Evolutionary conservation across 2,113 vertebrate species (phyloP).

Genomic region (western clawed frog (Xenopus tropicalis)): DNA sequence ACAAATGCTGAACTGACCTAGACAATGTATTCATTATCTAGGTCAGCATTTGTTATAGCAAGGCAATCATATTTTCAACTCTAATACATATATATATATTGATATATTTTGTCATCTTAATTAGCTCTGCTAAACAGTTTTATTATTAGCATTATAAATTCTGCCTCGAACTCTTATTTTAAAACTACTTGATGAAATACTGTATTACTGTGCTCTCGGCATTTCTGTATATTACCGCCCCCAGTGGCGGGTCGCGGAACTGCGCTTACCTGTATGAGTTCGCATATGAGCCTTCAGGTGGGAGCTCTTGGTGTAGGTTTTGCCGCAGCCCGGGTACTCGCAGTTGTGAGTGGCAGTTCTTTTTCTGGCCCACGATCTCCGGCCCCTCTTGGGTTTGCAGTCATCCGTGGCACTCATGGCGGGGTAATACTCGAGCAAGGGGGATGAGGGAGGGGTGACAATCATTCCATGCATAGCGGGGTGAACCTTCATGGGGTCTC

Average conservation of each 20-base stretch:
- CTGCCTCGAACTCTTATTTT: too few species aligned
- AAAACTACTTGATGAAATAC: too few species aligned
- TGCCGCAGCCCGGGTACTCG: constrained; percentile 85
- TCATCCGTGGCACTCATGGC: constrained; percentile 63
- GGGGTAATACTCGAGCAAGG: constrained; percentile 76
- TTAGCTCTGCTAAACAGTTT: too few species aligned
- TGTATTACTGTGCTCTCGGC: too few species aligned
- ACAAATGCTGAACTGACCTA: too few species aligned
- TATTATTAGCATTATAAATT: too few species aligned
- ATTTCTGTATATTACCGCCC: too few species aligned
- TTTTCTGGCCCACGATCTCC: constrained; percentile 82
- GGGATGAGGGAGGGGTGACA: constrained; percentile 84
- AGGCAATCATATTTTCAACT: too few species aligned
- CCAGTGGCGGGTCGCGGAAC: background rate
- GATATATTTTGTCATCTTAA: too few species aligned
- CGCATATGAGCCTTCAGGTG: constrained; percentile 90
- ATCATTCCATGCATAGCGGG: constrained; percentile 67
- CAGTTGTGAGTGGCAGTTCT: constrained; percentile 87
- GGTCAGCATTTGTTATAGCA: too few species aligned
- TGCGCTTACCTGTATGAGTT: constrained; percentile 80
- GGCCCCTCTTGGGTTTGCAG: constrained; percentile 77
- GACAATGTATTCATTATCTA: too few species aligned
- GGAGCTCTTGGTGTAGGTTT: constrained; percentile 90
- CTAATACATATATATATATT: too few species aligned
- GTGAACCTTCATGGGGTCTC: constrained; percentile 67